Evolutionary conservation across 1,140 invertebrate species (phyloP).

Genomic region (Hylyphantes graminicola): DNA sequence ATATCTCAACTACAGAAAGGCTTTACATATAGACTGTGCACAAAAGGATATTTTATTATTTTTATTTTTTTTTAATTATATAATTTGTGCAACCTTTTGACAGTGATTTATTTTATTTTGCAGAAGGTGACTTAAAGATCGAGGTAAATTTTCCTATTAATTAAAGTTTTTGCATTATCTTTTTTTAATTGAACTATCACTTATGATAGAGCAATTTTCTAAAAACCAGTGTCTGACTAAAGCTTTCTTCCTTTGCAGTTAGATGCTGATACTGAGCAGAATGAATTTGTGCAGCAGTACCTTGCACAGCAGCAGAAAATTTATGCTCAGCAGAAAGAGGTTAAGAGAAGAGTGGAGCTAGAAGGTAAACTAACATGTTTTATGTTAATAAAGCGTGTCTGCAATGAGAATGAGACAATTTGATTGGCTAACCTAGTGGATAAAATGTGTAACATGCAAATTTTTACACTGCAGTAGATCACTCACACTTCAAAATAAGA

Average conservation of each 20-base stretch:
- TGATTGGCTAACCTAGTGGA: too few relatives aligned
- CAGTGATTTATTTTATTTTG: conserved; percentile 7
- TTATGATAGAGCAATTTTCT: background rate
- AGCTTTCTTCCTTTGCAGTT: conserved; percentile 60
- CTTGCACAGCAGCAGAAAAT: conserved; percentile 65
- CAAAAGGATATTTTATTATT: too few relatives aligned
- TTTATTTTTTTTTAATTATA: too few relatives aligned
- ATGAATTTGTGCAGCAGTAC: conserved; percentile 66
- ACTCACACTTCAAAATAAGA: too few relatives aligned
- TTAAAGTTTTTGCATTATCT: background rate
- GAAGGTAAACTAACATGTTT: conserved; percentile 17
- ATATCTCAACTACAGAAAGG: too few relatives aligned
- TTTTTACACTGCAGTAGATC: too few relatives aligned
- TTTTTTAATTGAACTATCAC: background rate
- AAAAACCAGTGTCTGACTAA: too few relatives aligned
- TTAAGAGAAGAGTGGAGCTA: conserved; percentile 49
- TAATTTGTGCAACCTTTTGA: background rate
- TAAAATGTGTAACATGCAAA: too few relatives aligned
- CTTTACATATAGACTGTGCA: too few relatives aligned
- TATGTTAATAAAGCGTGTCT: too few relatives aligned
- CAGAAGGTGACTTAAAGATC: conserved; percentile 47
- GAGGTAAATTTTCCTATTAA: conserved; percentile 27
- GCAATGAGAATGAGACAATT: too few relatives aligned
- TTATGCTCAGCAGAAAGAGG: conserved; percentile 65
- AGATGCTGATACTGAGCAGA: conserved; percentile 65